Evolutionary conservation across 2,888 invertebrate species (phyloP).

Genomic region (Mystacides longicornis): DNA sequence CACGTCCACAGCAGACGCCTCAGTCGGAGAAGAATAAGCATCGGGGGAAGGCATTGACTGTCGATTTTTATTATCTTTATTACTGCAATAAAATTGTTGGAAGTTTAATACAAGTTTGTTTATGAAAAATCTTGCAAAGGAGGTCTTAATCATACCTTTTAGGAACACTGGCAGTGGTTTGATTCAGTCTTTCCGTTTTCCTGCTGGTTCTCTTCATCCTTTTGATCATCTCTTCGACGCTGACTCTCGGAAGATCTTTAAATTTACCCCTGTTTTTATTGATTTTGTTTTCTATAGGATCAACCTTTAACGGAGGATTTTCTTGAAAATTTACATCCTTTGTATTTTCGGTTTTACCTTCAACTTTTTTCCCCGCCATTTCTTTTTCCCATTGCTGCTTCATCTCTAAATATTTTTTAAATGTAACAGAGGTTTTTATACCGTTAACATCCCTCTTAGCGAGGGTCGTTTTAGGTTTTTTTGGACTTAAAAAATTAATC

Average conservation of each 20-base stretch:
- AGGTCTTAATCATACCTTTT: constrained; percentile 35
- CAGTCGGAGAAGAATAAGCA: neutral
- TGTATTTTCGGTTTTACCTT: neutral
- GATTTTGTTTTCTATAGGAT: constrained; percentile 9
- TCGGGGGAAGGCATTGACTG: constrained; percentile 28
- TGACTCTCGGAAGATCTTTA: constrained; percentile 18
- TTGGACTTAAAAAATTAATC: no score
- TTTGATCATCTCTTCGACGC: constrained; percentile 23
- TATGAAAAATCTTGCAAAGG: neutral
- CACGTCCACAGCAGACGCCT: neutral
- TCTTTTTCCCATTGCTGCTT: constrained; percentile 17
- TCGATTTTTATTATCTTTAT: constrained; percentile 43
- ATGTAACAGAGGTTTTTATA: constrained; percentile 11
- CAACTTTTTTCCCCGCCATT: constrained; percentile 1
- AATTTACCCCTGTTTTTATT: constrained; percentile 5
- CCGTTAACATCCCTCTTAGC: constrained; percentile 17
- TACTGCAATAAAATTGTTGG: constrained; percentile 31
- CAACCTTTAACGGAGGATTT: constrained; percentile 16
- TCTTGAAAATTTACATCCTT: constrained; percentile 19
- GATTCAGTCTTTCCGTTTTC: constrained; percentile 45
- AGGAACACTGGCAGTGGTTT: constrained; percentile 45
- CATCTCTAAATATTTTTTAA: constrained; percentile 16
- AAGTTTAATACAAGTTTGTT: neutral
- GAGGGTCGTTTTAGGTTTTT: neutral
- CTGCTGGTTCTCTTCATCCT: constrained; percentile 47